These are phyloP conservation scores for Pampusana beccarii DNA, from an alignment of 2,113 vertebrate species.

Conservation along the genomic window DNA sequence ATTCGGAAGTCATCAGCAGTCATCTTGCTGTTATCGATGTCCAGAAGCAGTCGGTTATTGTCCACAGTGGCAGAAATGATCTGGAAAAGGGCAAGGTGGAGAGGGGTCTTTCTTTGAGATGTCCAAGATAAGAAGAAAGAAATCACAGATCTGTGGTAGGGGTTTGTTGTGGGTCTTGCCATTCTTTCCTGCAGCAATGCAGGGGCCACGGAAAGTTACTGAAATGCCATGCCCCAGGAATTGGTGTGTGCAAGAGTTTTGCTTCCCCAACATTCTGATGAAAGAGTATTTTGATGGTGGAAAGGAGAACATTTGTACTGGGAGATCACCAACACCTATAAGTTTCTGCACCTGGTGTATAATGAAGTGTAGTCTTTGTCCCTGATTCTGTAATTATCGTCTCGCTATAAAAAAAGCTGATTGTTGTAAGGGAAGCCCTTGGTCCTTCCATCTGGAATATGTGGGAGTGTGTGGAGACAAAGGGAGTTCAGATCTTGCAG, in stretches of 20 bases:
- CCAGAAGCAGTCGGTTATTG: slow-evolving; percentile 71
- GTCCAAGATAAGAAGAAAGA: not conserved
- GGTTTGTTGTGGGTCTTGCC: fast-evolving
- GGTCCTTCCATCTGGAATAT: not conserved
- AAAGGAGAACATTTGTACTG: not conserved
- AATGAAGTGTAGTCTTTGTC: not conserved
- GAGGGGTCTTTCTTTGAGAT: not conserved
- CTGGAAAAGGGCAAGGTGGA: not conserved
- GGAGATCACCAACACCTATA: not conserved
- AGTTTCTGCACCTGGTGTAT: not conserved
- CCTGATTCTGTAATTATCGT: not conserved
- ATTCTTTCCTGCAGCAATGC: not conserved
- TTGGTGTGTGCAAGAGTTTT: not conserved
- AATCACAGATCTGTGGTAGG: not conserved
- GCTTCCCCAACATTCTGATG: not conserved
- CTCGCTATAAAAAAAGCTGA: not conserved
- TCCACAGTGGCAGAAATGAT: slow-evolving; percentile 57
- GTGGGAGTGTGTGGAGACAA: not conserved
- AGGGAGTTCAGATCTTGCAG: not conserved
- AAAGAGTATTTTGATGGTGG: not conserved
- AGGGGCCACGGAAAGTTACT: not conserved
- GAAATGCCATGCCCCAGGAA: too few relatives aligned
- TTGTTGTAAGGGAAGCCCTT: not conserved
- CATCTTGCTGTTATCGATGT: slow-evolving; percentile 60
- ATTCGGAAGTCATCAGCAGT: slow-evolving; percentile 77